A percentile compares a stretch with the other conserved stretches of the same genome.
These are phyloP conservation scores for Oscheius sp. DNA, from an alignment of 1,140 invertebrate species.

Conservation along the genomic window DNA sequence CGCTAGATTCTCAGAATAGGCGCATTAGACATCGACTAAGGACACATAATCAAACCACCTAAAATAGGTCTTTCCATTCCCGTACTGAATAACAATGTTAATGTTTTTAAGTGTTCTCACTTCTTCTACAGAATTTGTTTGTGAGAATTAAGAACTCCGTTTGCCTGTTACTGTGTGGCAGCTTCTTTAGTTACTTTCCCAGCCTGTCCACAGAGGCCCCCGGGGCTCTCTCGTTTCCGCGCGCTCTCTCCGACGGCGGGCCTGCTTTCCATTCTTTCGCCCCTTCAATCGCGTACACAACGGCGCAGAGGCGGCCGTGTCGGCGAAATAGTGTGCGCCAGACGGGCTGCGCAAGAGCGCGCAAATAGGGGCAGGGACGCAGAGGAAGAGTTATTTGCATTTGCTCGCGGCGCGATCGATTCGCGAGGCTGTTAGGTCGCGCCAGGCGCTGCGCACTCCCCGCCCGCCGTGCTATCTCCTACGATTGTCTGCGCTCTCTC, in stretches of 20 bases:
- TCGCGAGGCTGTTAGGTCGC: neutral
- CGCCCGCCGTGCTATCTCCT: neutral
- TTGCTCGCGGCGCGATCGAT: neutral
- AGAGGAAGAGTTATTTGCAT: constrained; percentile 3
- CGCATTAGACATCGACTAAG: too few species aligned
- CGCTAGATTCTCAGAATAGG: too few species aligned
- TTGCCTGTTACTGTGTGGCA: too few species aligned
- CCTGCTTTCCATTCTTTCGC: neutral
- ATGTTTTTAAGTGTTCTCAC: too few species aligned
- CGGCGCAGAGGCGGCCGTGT: neutral
- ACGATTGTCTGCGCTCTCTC: neutral
- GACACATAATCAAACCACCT: too few species aligned
- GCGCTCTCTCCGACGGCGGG: neutral
- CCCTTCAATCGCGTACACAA: neutral
- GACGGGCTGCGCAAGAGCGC: neutral
- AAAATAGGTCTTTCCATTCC: too few species aligned
- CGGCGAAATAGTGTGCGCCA: too few species aligned
- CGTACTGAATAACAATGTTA: too few species aligned
- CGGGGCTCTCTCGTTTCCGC: neutral
- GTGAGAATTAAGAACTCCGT: too few species aligned
- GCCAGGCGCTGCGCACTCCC: neutral
- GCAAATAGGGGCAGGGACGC: constrained; percentile 2
- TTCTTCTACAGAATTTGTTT: too few species aligned
- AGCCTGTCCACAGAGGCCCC: neutral
- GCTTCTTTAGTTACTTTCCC: neutral